Percentiles rank a stretch among this genome's conserved stretches.
Conservation (phyloP, 2,113 vertebrate species). For the Eulemur rufifrons region DNA sequence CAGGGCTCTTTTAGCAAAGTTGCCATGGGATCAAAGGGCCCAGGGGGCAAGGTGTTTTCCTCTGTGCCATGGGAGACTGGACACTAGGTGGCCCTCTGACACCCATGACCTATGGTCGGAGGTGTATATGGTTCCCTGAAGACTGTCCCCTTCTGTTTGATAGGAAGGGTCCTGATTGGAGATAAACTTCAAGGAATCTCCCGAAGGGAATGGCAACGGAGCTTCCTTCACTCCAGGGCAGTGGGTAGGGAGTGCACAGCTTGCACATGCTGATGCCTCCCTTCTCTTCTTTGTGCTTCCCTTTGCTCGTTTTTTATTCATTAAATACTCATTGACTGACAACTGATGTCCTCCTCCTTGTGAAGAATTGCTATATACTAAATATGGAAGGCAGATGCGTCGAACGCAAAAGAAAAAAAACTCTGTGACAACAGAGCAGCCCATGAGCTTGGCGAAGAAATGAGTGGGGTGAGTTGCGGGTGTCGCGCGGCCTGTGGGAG, state of each 20-base stretch:
- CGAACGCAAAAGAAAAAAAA: background rate
- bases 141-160: background rate
- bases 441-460: background rate
- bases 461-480: background rate
- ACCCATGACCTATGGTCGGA: background rate
- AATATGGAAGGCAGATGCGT: background rate
- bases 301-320: background rate
- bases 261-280: background rate
- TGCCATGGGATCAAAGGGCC: background rate
- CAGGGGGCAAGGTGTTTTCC: rapidly evolving
- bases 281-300: background rate
- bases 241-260: background rate
- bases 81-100: no score
- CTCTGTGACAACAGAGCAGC: background rate
- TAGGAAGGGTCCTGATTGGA: background rate
- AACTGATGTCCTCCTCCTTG: no score
- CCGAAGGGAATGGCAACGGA: background rate
- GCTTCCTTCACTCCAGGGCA: background rate
- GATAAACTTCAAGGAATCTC: background rate
- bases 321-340: background rate
- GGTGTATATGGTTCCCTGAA: background rate
- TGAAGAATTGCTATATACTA: background rate
- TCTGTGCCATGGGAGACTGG: background rate
- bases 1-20: background rate
- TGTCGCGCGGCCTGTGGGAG: rapidly evolving